Percentiles rank a stretch among this genome's conserved stretches.
These are phyloP conservation scores for Bolinopsis microptera DNA, from an alignment of 37 sponge, comb jelly and placozoan species.

Conservation along the genomic window DNA sequence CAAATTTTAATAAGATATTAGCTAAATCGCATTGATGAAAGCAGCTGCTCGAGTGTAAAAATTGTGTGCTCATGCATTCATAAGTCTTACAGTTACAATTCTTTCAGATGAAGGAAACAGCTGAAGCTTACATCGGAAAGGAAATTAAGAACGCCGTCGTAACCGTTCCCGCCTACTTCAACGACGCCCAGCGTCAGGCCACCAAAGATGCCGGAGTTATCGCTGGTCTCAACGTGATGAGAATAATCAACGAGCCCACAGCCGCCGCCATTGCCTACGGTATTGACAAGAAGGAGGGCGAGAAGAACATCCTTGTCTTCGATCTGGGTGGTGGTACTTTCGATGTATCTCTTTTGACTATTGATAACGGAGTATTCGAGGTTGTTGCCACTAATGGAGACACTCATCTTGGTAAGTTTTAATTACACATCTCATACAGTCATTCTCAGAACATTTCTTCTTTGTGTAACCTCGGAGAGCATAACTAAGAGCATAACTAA, in stretches of 20 bases:
- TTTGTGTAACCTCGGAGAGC: not conserved
- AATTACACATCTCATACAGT: too few species aligned
- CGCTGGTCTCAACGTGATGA: constrained; percentile 96
- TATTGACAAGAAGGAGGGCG: constrained; percentile 96
- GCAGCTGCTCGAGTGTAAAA: too few species aligned
- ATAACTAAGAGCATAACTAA: not conserved
- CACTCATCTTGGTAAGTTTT: constrained; percentile 88
- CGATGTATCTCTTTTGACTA: constrained; percentile 96
- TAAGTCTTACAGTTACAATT: too few species aligned
- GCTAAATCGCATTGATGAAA: too few species aligned
- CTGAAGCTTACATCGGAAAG: constrained; percentile 96
- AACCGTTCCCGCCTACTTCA: constrained; percentile 99
- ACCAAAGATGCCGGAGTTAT: constrained; percentile 98
- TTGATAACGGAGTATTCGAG: constrained; percentile 98
- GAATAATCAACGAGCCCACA: constrained; percentile 99
- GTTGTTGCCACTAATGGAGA: constrained; percentile 99
- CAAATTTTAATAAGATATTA: too few species aligned
- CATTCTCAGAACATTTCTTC: not conserved
- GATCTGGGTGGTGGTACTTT: constrained; percentile 99
- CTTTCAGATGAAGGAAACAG: constrained; percentile 79
- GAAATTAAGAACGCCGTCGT: constrained; percentile 94
- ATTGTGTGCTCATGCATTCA: too few species aligned
- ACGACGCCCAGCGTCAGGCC: constrained; percentile 99
- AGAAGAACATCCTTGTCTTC: constrained; percentile 97
- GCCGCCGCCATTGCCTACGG: constrained; percentile 99